phyloP scores from a whole-genome alignment of 2,113 vertebrate genomes.

The Choloepus hoffmanni region DNA sequence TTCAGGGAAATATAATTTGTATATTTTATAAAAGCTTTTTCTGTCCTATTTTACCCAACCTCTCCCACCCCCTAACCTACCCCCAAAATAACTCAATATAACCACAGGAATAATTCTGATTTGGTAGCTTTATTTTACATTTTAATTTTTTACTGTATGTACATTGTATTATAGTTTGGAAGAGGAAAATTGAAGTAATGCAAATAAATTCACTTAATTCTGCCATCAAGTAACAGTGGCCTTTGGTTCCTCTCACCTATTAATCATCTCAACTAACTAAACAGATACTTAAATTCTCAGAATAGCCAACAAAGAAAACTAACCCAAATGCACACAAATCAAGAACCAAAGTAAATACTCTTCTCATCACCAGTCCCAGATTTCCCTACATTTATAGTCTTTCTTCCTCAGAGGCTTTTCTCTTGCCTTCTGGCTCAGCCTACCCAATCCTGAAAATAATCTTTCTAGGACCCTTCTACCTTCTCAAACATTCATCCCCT shows the following conservation, averaged over 20 bases:
- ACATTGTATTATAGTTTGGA: not conserved
- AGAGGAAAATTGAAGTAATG: not conserved
- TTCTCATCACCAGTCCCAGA: not conserved
- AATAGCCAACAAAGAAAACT: not conserved
- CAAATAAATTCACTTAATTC: conserved; percentile 19
- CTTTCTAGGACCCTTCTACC: not conserved
- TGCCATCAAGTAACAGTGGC: not conserved
- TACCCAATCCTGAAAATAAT: not conserved
- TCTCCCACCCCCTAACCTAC: not conserved
- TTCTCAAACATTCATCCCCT: not conserved
- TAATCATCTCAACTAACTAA: conserved; percentile 10
- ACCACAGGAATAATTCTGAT: not conserved
- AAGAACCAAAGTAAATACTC: not conserved
- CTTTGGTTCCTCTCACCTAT: not conserved
- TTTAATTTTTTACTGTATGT: not conserved
- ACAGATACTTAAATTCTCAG: not conserved
- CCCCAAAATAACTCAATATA: not conserved
- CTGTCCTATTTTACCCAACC: not conserved
- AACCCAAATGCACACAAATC: not conserved
- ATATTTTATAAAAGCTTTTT: not conserved
- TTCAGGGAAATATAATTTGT: not conserved
- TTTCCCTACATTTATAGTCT: not conserved
- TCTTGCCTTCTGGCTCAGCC: not conserved
- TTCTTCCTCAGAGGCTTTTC: not conserved
- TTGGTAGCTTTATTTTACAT: conserved; percentile 35